Percentiles rank a stretch among this genome's conserved stretches.
phyloP scores from a whole-genome alignment of 2,888 invertebrate genomes.

The Tetanocera ferruginea region DNA sequence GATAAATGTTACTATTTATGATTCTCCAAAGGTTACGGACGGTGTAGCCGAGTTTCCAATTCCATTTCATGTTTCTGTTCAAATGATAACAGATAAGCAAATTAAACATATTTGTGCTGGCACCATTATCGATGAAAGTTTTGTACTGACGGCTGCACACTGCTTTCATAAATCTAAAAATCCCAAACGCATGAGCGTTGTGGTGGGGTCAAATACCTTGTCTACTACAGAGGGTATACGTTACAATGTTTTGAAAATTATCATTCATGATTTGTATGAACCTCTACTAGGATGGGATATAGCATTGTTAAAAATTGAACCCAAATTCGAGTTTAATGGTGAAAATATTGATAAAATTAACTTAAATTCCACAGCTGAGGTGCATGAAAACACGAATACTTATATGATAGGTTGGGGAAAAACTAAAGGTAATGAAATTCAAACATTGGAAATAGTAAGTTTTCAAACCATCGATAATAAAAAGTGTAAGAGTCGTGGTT shows the following conservation, averaged over 20 bases:
- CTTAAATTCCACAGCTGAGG: slow-evolving; percentile 63
- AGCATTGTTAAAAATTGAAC: slow-evolving; percentile 55
- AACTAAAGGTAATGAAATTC: slow-evolving; percentile 39
- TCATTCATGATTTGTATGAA: slow-evolving; percentile 55
- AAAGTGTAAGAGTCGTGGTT: slow-evolving; percentile 51
- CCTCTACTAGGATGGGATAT: slow-evolving; percentile 60
- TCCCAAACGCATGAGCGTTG: slow-evolving; percentile 47
- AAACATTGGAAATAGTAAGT: slow-evolving; percentile 54
- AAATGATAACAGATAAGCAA: slow-evolving; percentile 43
- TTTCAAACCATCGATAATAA: slow-evolving; percentile 57
- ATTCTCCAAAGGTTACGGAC: not conserved
- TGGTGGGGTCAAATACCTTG: slow-evolving; percentile 52
- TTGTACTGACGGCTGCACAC: slow-evolving; percentile 65
- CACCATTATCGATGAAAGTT: slow-evolving; percentile 57
- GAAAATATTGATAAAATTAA: slow-evolving; percentile 45
- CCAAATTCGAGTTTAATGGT: slow-evolving; percentile 55
- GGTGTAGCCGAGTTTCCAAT: slow-evolving; percentile 43
- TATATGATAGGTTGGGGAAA: slow-evolving; percentile 64
- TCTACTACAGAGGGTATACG: slow-evolving; percentile 46
- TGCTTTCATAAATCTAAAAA: slow-evolving; percentile 51
- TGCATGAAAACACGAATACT: slow-evolving; percentile 31
- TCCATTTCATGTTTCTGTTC: slow-evolving; percentile 56
- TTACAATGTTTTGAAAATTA: slow-evolving; percentile 50
- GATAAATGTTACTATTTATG: too few relatives aligned
- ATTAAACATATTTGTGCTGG: slow-evolving; percentile 63